Evolutionary conservation across 1,140 invertebrate genomes (phyloP).

Genomic region (Drosophila ohnishii): DNA sequence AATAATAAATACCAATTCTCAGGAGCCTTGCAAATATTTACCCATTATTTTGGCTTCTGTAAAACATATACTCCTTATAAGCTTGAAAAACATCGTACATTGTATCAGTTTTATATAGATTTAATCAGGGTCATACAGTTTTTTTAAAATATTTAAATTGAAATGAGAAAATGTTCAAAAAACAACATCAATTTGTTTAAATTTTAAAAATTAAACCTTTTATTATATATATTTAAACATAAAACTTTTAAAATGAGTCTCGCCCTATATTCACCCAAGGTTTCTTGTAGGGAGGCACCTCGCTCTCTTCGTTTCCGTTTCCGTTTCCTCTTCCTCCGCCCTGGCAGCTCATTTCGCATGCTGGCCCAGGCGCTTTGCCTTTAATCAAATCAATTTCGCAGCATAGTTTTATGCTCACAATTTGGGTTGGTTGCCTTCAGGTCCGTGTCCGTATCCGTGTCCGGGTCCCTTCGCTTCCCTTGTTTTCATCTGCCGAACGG

Average conservation of each 20-base stretch:
- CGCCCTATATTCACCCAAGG: conserved; percentile 1
- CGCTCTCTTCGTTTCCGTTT: neutral
- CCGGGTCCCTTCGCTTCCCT: conserved; percentile 15
- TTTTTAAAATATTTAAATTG: too few species aligned
- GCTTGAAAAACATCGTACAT: neutral
- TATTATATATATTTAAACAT: neutral
- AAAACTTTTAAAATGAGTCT: neutral
- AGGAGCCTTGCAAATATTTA: neutral
- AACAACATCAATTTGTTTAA: too few species aligned
- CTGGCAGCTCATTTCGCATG: conserved; percentile 72
- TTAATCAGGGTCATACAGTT: too few species aligned
- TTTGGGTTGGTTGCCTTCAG: conserved; percentile 64
- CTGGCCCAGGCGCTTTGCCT: conserved; percentile 67
- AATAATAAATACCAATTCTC: neutral
- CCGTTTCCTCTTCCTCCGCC: conserved; percentile 18
- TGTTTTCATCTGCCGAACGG: conserved; percentile 42
- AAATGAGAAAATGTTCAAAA: too few species aligned
- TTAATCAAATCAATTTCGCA: conserved; percentile 82
- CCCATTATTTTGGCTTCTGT: neutral
- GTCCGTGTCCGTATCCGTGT: neutral
- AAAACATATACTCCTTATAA: neutral
- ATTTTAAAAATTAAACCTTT: neutral
- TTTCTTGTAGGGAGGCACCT: neutral
- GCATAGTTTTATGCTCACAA: conserved; percentile 82
- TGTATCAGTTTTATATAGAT: too few species aligned